Percentiles rank a stretch among this genome's conserved stretches.
Evolutionary conservation across 2,113 vertebrate species (phyloP).

Genomic region (Girardinichthys multiradiatus): DNA sequence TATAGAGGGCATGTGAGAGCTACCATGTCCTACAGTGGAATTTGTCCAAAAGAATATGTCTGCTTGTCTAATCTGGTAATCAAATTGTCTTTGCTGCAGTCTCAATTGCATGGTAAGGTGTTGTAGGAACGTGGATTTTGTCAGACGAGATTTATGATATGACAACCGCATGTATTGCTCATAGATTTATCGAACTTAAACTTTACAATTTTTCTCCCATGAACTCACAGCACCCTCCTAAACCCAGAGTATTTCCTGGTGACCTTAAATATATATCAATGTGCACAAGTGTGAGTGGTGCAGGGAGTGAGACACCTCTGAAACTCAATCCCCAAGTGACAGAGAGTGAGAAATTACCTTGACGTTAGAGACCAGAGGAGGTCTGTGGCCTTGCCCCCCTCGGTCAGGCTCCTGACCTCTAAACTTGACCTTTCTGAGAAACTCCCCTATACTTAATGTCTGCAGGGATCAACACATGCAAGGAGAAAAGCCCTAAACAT

Average conservation of each 20-base stretch:
- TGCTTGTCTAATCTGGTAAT: neutral
- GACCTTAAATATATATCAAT: slow-evolving; percentile 8
- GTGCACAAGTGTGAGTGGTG: slow-evolving; percentile 2
- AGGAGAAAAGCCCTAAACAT: slow-evolving; percentile 8
- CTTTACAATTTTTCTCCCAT: neutral
- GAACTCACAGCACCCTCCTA: slow-evolving; percentile 2
- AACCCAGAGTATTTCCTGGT: slow-evolving; percentile 12
- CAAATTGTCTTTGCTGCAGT: neutral
- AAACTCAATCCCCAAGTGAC: slow-evolving; percentile 61
- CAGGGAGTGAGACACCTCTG: slow-evolving; percentile 24
- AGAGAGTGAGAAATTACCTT: slow-evolving; percentile 66
- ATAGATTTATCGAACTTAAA: neutral
- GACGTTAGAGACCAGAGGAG: slow-evolving; percentile 54
- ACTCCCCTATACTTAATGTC: slow-evolving; percentile 38
- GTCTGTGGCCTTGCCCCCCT: slow-evolving; percentile 60
- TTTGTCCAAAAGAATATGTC: neutral
- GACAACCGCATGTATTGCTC: neutral
- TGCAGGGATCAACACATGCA: slow-evolving; percentile 18
- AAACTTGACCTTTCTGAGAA: slow-evolving; percentile 52
- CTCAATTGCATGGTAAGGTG: neutral
- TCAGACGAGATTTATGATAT: neutral
- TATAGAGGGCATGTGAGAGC: too few relatives aligned
- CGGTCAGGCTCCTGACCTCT: slow-evolving; percentile 45
- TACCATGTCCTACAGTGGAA: too few relatives aligned
- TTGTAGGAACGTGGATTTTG: neutral